phyloP scores from a whole-genome alignment of 1,140 invertebrate genomes.

The Tetragnatha versicolor region DNA sequence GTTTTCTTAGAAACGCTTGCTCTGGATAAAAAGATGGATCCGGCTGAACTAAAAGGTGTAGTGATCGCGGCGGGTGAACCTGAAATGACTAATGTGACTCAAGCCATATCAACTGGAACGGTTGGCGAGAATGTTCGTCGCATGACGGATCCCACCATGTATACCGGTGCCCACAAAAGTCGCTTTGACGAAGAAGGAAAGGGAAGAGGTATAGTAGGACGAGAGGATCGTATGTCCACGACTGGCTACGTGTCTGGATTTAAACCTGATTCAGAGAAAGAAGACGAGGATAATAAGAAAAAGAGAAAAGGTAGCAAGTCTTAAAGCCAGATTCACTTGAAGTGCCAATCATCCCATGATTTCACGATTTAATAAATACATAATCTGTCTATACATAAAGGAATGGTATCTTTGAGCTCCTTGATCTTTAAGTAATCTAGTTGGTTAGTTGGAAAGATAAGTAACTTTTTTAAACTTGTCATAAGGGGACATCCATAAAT shows the following conservation, averaged over 20 bases:
- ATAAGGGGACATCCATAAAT: too few relatives aligned
- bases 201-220: constrained; percentile 85
- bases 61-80: not conserved
- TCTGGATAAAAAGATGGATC: constrained; percentile 3
- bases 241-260: constrained; percentile 91
- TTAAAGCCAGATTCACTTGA: too few relatives aligned
- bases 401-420: too few relatives aligned
- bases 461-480: too few relatives aligned
- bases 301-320: too few relatives aligned
- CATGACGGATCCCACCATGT: constrained; percentile 86
- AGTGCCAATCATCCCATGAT: too few relatives aligned
- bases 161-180: constrained; percentile 89
- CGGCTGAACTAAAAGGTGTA: not conserved
- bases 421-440: too few relatives aligned
- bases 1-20: not conserved
- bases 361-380: too few relatives aligned
- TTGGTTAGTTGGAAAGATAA: too few relatives aligned
- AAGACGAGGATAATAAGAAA: not conserved
- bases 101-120: not conserved
- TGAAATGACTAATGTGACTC: not conserved
- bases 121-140: constrained; percentile 73
- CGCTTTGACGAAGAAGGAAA: constrained; percentile 85
- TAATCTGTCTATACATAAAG: too few relatives aligned
- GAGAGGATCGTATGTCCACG: constrained; percentile 77
- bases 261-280: constrained; percentile 75